Percentiles rank a stretch among this genome's conserved stretches.
Evolutionary conservation across 2,113 vertebrate species (phyloP).

Genomic region (Prionailurus bengalensis): DNA sequence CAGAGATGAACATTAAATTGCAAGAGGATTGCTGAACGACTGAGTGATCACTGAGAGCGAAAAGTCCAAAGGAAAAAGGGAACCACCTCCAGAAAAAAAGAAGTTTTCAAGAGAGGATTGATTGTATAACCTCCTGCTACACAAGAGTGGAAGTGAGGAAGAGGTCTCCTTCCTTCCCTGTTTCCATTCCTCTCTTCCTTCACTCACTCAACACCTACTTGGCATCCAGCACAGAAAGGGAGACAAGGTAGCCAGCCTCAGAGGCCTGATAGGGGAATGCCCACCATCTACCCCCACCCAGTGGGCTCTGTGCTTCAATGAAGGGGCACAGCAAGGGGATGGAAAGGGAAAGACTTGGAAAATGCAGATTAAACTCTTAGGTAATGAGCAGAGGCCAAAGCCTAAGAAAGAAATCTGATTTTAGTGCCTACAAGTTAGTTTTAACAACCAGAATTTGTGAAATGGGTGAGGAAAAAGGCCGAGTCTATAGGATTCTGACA

Average conservation of each 20-base stretch:
- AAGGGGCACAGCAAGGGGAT: neutral
- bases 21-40: neutral
- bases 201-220: neutral
- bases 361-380: neutral
- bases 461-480: neutral
- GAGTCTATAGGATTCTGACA: neutral
- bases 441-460: neutral
- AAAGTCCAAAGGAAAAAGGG: neutral
- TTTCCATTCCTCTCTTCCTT: neutral
- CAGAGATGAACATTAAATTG: constrained; percentile 1
- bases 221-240: neutral
- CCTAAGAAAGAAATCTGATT: neutral
- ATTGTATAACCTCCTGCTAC: no score
- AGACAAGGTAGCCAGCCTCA: neutral
- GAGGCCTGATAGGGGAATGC: neutral
- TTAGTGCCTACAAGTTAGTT: neutral
- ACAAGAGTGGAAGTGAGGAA: neutral
- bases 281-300: neutral
- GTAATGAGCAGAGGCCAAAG: neutral
- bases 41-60: neutral
- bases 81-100: neutral
- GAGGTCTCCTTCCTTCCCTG: no score
- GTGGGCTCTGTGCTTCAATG: rapidly evolving
- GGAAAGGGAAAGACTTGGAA: neutral
- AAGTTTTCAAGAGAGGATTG: neutral